A percentile compares a stretch with the other conserved stretches of the same genome.
Evolutionary conservation across 1,140 invertebrate genomes (phyloP).

Genomic region (Lepeophtheirus salmonis): DNA sequence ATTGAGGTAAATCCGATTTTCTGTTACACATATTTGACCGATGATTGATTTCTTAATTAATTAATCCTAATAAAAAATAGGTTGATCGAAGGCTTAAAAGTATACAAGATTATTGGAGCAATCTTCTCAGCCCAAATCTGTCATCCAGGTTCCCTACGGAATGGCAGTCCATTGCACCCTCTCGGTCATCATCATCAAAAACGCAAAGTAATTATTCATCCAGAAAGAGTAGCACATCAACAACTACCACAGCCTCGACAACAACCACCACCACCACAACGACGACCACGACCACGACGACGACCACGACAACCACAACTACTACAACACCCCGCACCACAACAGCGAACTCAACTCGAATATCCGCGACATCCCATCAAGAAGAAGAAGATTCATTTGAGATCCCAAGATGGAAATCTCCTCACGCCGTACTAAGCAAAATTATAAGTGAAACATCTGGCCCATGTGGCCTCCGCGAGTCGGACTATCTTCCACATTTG

Average conservation of each 20-base stretch:
- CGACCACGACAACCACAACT: background rate
- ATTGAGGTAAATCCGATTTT: background rate
- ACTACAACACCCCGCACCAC: background rate
- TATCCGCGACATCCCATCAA: background rate
- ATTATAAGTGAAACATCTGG: background rate
- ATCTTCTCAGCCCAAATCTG: background rate
- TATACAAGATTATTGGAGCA: background rate
- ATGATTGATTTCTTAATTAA: too few relatives aligned
- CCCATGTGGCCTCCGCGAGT: slow-evolving; percentile 1
- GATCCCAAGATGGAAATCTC: background rate
- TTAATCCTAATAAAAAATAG: background rate
- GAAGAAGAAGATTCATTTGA: too few relatives aligned
- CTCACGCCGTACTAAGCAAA: background rate
- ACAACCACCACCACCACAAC: background rate
- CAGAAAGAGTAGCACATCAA: background rate
- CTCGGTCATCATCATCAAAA: background rate
- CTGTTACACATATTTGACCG: too few relatives aligned
- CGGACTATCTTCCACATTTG: slow-evolving; percentile 1
- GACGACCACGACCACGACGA: background rate
- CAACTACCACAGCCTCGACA: background rate
- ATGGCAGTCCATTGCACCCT: background rate
- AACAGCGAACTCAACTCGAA: background rate
- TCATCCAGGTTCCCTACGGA: background rate
- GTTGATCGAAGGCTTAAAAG: background rate
- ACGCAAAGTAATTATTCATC: background rate